Conservation (phyloP, 2,888 invertebrate genomes). For the Mellilla xanthometata region DNA sequence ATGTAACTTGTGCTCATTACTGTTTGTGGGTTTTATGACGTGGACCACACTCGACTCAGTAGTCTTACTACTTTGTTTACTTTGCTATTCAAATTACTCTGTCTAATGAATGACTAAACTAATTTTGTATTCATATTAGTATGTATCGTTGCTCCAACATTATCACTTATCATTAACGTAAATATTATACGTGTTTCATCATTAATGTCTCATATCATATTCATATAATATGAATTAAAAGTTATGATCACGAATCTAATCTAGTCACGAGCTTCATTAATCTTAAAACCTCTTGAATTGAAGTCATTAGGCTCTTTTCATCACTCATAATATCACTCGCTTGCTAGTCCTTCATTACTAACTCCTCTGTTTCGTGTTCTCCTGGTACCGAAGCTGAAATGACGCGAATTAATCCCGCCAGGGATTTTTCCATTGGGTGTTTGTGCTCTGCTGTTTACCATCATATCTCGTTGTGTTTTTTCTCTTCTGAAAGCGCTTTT, state of each 20-base stretch:
- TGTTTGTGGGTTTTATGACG: conserved; percentile 8
- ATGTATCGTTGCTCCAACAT: not conserved
- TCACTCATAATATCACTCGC: conserved; percentile 23
- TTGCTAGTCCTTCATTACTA: conserved; percentile 43
- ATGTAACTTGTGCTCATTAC: conserved; percentile 16
- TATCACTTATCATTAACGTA: not conserved
- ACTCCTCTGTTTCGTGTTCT: conserved; percentile 61
- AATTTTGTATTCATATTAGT: not conserved
- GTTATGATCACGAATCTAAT: too few species aligned
- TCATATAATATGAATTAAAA: too few species aligned
- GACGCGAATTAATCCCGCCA: conserved; percentile 71
- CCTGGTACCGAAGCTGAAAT: conserved; percentile 72
- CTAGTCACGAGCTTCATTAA: too few species aligned
- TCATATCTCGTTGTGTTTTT: not conserved
- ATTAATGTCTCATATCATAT: too few species aligned
- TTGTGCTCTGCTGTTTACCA: conserved; percentile 37
- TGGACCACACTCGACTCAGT: not conserved
- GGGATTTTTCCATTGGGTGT: conserved; percentile 52
- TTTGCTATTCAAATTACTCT: conserved; percentile 2
- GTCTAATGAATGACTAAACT: not conserved
- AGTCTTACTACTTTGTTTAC: conserved; percentile 7
- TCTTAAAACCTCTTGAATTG: too few species aligned
- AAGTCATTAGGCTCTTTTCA: too few species aligned
- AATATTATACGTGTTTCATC: too few species aligned
- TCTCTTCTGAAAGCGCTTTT: too few species aligned